phyloP scores from a whole-genome alignment of 2,113 vertebrate species.

The Nicator chloris region DNA sequence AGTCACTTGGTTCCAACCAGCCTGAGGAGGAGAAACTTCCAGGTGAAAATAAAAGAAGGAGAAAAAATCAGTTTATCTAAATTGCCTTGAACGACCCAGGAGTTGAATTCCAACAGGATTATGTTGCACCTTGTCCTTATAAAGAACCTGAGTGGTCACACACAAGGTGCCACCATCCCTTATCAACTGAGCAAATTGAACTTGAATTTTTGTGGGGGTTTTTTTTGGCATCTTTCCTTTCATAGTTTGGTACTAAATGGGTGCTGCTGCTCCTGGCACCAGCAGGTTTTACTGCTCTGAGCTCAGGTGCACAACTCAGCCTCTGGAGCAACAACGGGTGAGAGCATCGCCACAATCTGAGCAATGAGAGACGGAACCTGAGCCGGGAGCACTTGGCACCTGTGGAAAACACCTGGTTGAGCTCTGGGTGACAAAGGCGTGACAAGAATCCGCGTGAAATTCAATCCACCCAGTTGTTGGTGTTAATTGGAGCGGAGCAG shows the following conservation, averaged over 20 bases:
- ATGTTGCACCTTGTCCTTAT: neutral
- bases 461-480: neutral
- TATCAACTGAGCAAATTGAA: neutral
- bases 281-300: neutral
- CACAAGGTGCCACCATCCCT: neutral
- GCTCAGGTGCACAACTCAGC: neutral
- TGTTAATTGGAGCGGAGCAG: neutral
- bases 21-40: neutral
- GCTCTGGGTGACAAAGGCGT: neutral
- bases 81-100: neutral
- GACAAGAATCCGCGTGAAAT: neutral
- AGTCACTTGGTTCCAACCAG: neutral
- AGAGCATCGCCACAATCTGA: neutral
- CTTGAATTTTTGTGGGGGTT: neutral
- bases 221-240: neutral
- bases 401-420: neutral
- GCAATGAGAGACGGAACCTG: neutral
- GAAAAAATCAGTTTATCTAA: neutral
- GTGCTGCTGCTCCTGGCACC: neutral
- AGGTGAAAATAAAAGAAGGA: neutral
- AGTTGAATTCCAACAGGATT: neutral
- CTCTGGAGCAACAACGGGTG: fast-evolving
- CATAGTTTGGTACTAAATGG: neutral
- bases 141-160: neutral
- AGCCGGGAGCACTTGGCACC: neutral